Base-by-base conservation (phyloP, 2,888 invertebrate genomes). In the Hyles lineata region DNA sequence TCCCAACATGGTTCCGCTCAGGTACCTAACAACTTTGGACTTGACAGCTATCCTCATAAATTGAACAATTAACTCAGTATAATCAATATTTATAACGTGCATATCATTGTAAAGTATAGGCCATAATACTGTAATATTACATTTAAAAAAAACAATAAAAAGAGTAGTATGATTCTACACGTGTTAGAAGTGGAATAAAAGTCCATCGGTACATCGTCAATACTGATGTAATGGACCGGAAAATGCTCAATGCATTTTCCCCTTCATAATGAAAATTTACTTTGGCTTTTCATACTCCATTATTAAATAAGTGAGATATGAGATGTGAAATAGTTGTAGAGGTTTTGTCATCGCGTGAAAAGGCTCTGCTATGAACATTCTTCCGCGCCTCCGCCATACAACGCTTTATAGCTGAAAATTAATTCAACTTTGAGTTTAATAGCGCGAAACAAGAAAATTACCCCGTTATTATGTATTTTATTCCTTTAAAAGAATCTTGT, bases 361-460 rank as follows among this genome's bases (percentile, higher is more conserved):
- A 80, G 74, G 74, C 74, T 77, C 77, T 74, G 72, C 76, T 74
- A 72, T 74, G 74, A 81, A 82, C 80, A 85, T 85, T 86, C 81
- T 79, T 81, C 76, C 82, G 76, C 78, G 75, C 76, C 76, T 73
- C 75, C 69, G 79, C 74, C 78, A 77, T 78, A 72, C 77, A 72
- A 73, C 79, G 77, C 79, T 84, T 82, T 80, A 83, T 78, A 76
- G 74, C 74, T 62, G 63, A 59, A 82, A 84, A 84, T 81, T 81
- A 80, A 80, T 80, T 80, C 72, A 73, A 74, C 60, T 74, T 79
- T 78, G 73, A 76, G 69, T 79, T 78, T 60, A 43, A 61, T 55
- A 73, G 59, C 72, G 63, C 76, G 62, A 72, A 79, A 75, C 70
- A 73, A 71, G 73, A 78, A 78, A 80, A 76, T 75, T 72, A 73